Conservation (phyloP, 1,140 invertebrate species). For the Drosophila orena region DNA sequence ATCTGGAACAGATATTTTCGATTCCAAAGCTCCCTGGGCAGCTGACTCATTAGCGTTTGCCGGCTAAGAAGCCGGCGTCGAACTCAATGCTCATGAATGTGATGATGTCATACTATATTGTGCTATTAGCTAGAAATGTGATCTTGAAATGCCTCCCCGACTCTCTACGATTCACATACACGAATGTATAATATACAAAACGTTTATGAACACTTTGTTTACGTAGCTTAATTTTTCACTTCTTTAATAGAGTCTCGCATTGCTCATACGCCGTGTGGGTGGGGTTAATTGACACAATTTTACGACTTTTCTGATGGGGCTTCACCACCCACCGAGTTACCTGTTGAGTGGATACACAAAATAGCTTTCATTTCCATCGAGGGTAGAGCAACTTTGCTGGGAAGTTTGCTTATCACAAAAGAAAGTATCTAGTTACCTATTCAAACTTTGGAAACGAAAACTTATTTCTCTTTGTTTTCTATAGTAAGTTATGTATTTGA, state of each 20-base stretch:
- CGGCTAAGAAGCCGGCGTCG: conserved; percentile 41
- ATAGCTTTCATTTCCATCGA: conserved; percentile 28
- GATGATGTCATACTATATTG: conserved; percentile 60
- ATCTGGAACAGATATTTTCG: conserved; percentile 34
- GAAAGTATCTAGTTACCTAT: not conserved
- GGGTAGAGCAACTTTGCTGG: conserved; percentile 19
- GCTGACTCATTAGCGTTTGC: conserved; percentile 66
- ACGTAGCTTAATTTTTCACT: conserved; percentile 38
- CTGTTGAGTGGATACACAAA: conserved; percentile 54
- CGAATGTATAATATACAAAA: conserved; percentile 7
- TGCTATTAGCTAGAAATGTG: conserved; percentile 32
- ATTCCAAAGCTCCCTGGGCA: conserved; percentile 23
- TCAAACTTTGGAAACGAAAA: not conserved
- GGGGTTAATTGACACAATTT: conserved; percentile 66
- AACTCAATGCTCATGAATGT: conserved; percentile 20
- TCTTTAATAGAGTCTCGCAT: conserved; percentile 53
- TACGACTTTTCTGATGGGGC: conserved; percentile 20
- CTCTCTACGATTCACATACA: too few relatives aligned
- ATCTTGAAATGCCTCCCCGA: conserved; percentile 46
- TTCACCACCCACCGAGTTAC: conserved; percentile 34
- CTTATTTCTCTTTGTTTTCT: not conserved
- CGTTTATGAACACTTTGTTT: conserved; percentile 29
- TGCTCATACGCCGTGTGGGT: conserved; percentile 61
- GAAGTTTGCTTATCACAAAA: conserved; percentile 3
- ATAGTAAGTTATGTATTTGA: not conserved